phyloP scores from a whole-genome alignment of 2,113 vertebrate species.

The Rhadina sibilatrix region DNA sequence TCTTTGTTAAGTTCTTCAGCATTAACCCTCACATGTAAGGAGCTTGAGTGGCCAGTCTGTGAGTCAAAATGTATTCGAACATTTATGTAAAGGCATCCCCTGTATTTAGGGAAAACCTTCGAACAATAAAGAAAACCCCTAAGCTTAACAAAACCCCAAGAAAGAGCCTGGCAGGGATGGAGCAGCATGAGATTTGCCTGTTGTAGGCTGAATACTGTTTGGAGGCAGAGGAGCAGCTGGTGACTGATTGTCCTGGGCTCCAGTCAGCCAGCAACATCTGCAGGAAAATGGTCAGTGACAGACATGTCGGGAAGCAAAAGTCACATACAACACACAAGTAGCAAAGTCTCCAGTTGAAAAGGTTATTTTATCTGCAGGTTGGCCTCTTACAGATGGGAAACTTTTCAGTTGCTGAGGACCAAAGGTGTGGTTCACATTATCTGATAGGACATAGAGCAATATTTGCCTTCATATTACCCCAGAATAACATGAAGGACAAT shows the following conservation, averaged over 20 bases:
- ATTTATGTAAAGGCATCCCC: not conserved
- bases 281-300: not conserved
- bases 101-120: not conserved
- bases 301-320: not conserved
- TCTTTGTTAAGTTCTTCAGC: not conserved
- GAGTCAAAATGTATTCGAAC: not conserved
- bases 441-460: not conserved
- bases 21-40: not conserved
- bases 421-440: not conserved
- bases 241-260: not conserved
- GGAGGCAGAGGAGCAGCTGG: not conserved
- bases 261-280: not conserved
- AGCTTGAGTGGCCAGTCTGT: not conserved
- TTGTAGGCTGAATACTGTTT: not conserved
- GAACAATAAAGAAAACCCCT: not conserved
- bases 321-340: fast-evolving
- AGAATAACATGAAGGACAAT: fast-evolving
- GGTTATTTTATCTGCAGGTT: not conserved
- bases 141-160: not conserved
- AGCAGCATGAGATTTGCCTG: not conserved
- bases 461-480: not conserved
- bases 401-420: not conserved
- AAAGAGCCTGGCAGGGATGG: not conserved
- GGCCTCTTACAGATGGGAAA: not conserved
- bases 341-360: not conserved